Percentiles rank a stretch among this genome's conserved stretches.
Conservation (phyloP, 2,888 invertebrate species). For the Hololepta plana region DNA sequence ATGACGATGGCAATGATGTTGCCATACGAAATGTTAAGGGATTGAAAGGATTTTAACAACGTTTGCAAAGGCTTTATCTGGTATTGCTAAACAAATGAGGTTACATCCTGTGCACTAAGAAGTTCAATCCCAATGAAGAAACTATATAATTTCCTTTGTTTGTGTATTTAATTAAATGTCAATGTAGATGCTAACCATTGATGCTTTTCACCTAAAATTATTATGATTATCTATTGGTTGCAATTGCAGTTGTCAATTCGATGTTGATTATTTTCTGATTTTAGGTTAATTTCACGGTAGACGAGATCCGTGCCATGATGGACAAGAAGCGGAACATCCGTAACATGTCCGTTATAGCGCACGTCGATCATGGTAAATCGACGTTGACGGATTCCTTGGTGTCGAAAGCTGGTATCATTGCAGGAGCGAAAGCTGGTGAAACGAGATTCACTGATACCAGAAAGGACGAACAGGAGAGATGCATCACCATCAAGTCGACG, state of each 20-base stretch:
- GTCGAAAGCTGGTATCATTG: conserved; percentile 99
- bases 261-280: conserved; percentile 9
- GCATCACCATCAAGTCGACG: conserved; percentile 99
- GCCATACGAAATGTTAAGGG: no score
- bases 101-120: no score
- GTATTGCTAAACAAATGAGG: no score
- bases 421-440: conserved; percentile 96
- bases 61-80: no score
- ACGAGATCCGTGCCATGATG: conserved; percentile 99
- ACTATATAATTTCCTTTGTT: conserved; percentile 6
- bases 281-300: conserved; percentile 99
- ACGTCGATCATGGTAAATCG: conserved; percentile 99
- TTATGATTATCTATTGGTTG: background rate
- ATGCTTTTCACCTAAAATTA: background rate
- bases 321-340: conserved; percentile 99
- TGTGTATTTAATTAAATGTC: conserved; percentile 4
- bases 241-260: background rate
- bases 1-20: conserved; percentile 1
- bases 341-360: conserved; percentile 99
- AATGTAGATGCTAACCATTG: background rate
- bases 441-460: conserved; percentile 98
- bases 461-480: conserved; percentile 99
- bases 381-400: conserved; percentile 98
- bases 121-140: no score
- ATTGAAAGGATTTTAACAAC: no score